Conservation (phyloP, 1,140 invertebrate species). For the Anoplolepis gracilipes region DNA sequence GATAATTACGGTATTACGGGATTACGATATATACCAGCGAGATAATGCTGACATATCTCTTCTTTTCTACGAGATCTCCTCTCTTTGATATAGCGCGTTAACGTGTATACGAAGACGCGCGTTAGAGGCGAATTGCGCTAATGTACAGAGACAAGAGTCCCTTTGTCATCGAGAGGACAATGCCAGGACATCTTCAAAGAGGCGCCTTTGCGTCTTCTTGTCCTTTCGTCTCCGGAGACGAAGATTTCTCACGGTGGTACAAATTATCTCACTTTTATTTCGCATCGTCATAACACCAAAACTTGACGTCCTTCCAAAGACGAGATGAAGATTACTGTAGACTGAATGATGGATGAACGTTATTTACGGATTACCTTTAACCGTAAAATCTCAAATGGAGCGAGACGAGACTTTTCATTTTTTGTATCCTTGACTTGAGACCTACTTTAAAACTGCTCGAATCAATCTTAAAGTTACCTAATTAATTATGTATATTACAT, state of each 20-base stretch:
- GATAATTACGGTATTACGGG: conserved; percentile 64
- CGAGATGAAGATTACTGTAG: conserved; percentile 12
- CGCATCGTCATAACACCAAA: conserved; percentile 23
- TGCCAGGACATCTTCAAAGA: conserved; percentile 44
- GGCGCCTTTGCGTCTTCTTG: background rate
- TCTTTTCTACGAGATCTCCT: conserved; percentile 25
- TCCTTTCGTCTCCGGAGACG: conserved; percentile 25
- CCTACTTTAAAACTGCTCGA: background rate
- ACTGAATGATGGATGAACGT: conserved; percentile 27
- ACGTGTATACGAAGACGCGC: conserved; percentile 45
- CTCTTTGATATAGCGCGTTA: conserved; percentile 46
- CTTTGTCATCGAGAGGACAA: conserved; percentile 69
- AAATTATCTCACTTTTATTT: conserved; percentile 24
- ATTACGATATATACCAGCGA: conserved; percentile 43
- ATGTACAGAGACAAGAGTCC: conserved; percentile 65
- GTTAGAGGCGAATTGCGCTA: conserved; percentile 70
- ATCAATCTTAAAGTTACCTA: background rate
- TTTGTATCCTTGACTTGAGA: background rate
- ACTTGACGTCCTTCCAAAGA: conserved; percentile 19
- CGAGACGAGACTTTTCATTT: conserved; percentile 17
- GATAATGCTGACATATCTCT: conserved; percentile 34
- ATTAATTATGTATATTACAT: conserved; percentile 4
- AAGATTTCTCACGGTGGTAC: conserved; percentile 63
- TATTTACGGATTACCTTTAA: conserved; percentile 34
- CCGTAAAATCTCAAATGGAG: conserved; percentile 27